Conservation (phyloP, 2,113 vertebrate genomes). For the Onychostoma macrolepis region DNA sequence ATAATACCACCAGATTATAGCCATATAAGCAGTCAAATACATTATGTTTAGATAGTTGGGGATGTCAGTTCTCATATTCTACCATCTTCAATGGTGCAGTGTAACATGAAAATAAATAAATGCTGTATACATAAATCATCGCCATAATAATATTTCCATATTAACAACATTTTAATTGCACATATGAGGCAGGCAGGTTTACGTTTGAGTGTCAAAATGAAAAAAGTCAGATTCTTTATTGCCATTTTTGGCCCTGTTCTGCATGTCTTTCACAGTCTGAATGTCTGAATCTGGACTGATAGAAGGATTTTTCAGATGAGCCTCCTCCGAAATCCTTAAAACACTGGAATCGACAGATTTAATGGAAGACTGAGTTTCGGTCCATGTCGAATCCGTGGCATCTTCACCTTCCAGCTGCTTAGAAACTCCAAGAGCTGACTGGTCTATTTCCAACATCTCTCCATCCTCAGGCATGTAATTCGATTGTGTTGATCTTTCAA, state of each 20-base stretch:
- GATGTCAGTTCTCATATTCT: neutral
- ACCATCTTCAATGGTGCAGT: neutral
- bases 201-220: conserved; percentile 81
- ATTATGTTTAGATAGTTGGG: too few species aligned
- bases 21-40: too few species aligned
- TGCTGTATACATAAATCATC: neutral
- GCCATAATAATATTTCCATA: neutral
- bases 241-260: conserved; percentile 83
- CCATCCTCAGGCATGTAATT: conserved; percentile 78
- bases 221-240: conserved; percentile 80
- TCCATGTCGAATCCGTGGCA: conserved; percentile 84
- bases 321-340: conserved; percentile 86
- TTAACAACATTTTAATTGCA: neutral
- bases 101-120: neutral
- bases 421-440: conserved; percentile 77
- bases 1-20: neutral
- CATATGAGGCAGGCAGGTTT: neutral
- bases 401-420: conserved; percentile 85
- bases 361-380: conserved; percentile 83
- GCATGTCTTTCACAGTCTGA: conserved; percentile 80
- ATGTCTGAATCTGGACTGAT: conserved; percentile 80
- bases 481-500: conserved; percentile 65
- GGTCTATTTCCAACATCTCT: conserved; percentile 73
- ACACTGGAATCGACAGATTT: conserved; percentile 84
- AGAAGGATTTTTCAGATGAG: conserved; percentile 78